Percentiles rank a stretch among this genome's conserved stretches.
phyloP scores from a whole-genome alignment of 2,113 vertebrate species.

The Desmodus rotundus region DNA sequence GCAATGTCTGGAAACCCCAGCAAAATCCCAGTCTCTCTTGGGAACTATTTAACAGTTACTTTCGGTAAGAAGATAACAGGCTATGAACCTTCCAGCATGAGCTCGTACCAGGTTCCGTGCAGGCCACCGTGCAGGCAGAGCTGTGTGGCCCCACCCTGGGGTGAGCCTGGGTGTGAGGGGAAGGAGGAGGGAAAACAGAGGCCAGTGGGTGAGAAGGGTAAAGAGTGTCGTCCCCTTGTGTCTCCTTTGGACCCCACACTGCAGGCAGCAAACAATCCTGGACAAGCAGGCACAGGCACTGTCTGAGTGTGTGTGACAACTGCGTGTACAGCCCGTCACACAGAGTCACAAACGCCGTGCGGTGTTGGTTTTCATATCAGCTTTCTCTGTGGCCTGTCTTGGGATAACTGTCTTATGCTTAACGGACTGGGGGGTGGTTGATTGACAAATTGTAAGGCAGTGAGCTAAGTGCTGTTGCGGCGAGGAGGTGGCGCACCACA shows the following conservation, averaged over 20 bases:
- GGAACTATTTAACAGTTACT: not conserved
- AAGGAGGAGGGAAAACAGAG: not conserved
- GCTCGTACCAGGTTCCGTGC: not conserved
- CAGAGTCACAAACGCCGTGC: not conserved
- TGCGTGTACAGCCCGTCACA: not conserved
- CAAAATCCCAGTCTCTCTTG: not conserved
- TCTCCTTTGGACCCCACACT: not conserved
- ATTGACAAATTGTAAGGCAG: not conserved
- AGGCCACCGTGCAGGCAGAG: not conserved
- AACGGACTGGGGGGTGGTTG: not conserved
- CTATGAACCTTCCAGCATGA: not conserved
- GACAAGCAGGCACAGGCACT: not conserved
- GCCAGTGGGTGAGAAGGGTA: not conserved
- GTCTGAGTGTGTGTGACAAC: not conserved
- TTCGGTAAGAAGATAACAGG: not conserved
- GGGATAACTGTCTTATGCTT: not conserved
- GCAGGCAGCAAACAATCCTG: not conserved
- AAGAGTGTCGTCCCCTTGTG: not conserved
- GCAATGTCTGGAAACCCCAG: not conserved
- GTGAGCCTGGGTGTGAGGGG: not conserved
- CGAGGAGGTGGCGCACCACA: not conserved
- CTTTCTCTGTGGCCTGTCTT: not conserved
- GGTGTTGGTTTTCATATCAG: not conserved
- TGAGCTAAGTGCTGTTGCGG: not conserved
- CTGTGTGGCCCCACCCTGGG: fast-evolving